phyloP scores from a whole-genome alignment of 2,113 vertebrate genomes.

The Scortum barcoo region DNA sequence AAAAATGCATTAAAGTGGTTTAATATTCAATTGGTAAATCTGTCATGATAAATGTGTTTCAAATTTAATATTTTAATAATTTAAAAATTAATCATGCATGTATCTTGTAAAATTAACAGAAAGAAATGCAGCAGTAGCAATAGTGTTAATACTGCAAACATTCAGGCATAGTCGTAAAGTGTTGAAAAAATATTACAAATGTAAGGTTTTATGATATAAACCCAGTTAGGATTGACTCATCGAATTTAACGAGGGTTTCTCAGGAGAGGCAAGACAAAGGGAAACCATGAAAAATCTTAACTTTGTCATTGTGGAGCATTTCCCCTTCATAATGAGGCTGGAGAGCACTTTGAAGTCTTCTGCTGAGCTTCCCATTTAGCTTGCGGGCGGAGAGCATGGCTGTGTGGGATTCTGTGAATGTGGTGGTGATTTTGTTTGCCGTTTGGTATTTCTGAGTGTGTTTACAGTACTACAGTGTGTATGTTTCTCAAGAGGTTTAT shows the following conservation, averaged over 20 bases:
- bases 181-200: slow-evolving; percentile 1
- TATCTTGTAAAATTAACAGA: background rate
- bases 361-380: slow-evolving; percentile 62
- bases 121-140: background rate
- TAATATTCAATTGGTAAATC: slow-evolving; percentile 1
- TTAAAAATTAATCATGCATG: background rate
- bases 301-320: slow-evolving; percentile 72
- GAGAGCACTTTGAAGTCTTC: slow-evolving; percentile 69
- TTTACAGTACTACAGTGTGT: slow-evolving; percentile 49
- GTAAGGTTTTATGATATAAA: slow-evolving; percentile 32
- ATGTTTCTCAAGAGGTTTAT: slow-evolving; percentile 37
- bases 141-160: background rate
- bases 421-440: slow-evolving; percentile 61
- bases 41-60: slow-evolving; percentile 7
- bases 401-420: slow-evolving; percentile 66
- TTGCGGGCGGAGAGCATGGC: slow-evolving; percentile 54
- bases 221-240: slow-evolving; percentile 46
- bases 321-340: slow-evolving; percentile 61
- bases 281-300: slow-evolving; percentile 60
- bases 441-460: slow-evolving; percentile 40
- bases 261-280: slow-evolving; percentile 48
- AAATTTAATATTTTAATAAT: background rate
- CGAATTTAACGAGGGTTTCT: slow-evolving; percentile 72
- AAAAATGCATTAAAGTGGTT: slow-evolving; percentile 18
- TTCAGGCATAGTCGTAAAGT: slow-evolving; percentile 3